Base-by-base conservation (phyloP, 2,113 vertebrate genomes). In the Tragulus kanchil region DNA sequence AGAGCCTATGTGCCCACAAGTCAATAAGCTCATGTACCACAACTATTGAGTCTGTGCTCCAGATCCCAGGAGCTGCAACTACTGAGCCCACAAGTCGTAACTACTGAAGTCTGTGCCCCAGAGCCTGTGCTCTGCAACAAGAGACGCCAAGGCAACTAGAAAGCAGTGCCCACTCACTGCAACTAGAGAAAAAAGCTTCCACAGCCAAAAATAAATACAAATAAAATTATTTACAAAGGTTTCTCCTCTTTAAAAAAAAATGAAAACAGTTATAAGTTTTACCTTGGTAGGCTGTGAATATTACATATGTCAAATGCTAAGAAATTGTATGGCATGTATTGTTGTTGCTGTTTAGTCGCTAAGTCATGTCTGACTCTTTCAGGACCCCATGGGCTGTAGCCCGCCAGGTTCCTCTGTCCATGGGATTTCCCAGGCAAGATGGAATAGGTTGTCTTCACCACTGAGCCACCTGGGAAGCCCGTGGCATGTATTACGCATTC, bases 21-120 rank as follows among this genome's bases (percentile, higher is more conserved):
- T 19, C 36, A 11, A 4, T 10, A 71, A 11, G 36, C 67, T 19
- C 4, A 0, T 23, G 69, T 19, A 23, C 69, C 19, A 0, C 0
- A 4, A 13, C n/a, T 45, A 45, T 1, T 71, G 36, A 45, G 36
- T 36, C 36, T 42, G 36, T 10, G 2, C 36, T 71, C 19, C 3
- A 6, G 2, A 45, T n/a, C 69, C 69, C 5, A 36, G 0, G 10
- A 21, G 23, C 69, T 13, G 19, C 69, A 45, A 6, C 36, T 23
- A 8, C 36, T 6, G 69, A 71, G 69, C 69, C 36, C 36, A 36
- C 36, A 36, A 36, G 36, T 2, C 36, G 45, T 36, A 45, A 6
- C 69, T 45, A 9, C 19, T 23, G n/a, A 13, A 23, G 36, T 11
- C 5, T 1, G 3, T 45, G 69, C 67, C 42, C 69, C 5, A 71